Conservation (phyloP, 37 sponge, comb jelly and placozoan species). For the Oscarella lobularis region DNA sequence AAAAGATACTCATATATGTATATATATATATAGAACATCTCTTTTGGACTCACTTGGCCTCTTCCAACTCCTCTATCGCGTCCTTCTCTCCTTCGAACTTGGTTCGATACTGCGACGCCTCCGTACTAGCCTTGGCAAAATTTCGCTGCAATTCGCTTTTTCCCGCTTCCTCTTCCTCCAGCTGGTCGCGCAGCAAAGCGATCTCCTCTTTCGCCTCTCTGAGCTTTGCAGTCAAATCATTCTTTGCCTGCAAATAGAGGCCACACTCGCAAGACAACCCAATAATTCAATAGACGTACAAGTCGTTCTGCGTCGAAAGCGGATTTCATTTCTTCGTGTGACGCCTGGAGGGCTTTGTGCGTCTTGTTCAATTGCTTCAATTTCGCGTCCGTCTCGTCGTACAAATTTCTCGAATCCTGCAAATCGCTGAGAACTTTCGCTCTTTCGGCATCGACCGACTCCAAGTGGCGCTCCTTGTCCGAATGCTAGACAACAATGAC, state of each 20-base stretch:
- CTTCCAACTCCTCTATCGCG: not conserved
- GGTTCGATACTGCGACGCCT: not conserved
- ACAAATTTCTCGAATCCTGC: not conserved
- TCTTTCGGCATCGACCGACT: not conserved
- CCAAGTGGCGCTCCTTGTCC: not conserved
- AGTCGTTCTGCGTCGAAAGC: not conserved
- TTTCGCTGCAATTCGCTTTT: not conserved
- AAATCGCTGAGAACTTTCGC: not conserved
- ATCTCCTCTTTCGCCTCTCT: not conserved
- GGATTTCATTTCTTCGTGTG: not conserved
- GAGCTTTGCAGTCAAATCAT: not conserved
- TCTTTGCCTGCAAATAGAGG: not conserved
- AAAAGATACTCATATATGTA: no score
- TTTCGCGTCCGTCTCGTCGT: not conserved
- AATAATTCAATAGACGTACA: no score
- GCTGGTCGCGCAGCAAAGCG: not conserved
- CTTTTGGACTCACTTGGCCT: not conserved
- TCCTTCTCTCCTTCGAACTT: not conserved
- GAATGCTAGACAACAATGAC: not conserved
- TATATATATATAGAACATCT: no score
- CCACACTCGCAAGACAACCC: no score
- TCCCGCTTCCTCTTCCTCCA: slow-evolving; percentile 1
- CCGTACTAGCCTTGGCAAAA: not conserved
- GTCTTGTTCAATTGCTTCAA: not conserved
- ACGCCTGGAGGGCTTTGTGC: not conserved